Evolutionary conservation across 1,140 invertebrate species (phyloP).

Genomic region (Cotesia glomerata): DNA sequence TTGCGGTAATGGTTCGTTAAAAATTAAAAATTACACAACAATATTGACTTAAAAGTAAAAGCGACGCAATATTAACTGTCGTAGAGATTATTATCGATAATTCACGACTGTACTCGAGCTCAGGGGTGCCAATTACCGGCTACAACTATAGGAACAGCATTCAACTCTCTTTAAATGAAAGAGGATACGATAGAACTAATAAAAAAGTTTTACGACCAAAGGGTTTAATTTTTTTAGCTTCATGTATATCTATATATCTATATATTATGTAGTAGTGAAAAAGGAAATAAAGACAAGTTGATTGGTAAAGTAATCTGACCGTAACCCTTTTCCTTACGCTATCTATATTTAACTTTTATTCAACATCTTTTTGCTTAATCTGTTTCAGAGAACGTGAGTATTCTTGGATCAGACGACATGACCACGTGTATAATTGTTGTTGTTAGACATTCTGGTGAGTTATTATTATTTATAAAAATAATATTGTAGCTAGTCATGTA

Average conservation of each 20-base stretch:
- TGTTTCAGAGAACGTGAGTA: slow-evolving; percentile 79
- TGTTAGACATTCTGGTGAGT: slow-evolving; percentile 87
- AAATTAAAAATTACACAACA: slow-evolving; percentile 9
- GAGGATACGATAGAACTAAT: not conserved
- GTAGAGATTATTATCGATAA: slow-evolving; percentile 25
- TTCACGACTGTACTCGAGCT: not conserved
- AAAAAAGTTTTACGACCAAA: not conserved
- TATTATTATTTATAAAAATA: not conserved
- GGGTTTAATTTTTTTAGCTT: not conserved
- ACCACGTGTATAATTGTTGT: slow-evolving; percentile 93
- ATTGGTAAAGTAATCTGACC: slow-evolving; percentile 2
- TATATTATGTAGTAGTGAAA: not conserved
- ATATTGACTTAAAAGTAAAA: slow-evolving; percentile 7
- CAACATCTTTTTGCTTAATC: slow-evolving; percentile 7
- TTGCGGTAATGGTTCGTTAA: not conserved
- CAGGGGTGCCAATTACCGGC: slow-evolving; percentile 16
- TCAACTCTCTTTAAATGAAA: not conserved
- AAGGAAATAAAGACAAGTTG: not conserved
- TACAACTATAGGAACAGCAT: not conserved
- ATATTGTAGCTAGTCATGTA: not conserved
- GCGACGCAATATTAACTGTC: slow-evolving; percentile 11
- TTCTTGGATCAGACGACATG: slow-evolving; percentile 91
- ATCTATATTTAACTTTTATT: slow-evolving; percentile 12
- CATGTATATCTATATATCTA: no score
- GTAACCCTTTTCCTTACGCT: not conserved